These are phyloP conservation scores for Solea senegalensis DNA, from an alignment of 2,113 vertebrate species.

Conservation along the genomic window DNA sequence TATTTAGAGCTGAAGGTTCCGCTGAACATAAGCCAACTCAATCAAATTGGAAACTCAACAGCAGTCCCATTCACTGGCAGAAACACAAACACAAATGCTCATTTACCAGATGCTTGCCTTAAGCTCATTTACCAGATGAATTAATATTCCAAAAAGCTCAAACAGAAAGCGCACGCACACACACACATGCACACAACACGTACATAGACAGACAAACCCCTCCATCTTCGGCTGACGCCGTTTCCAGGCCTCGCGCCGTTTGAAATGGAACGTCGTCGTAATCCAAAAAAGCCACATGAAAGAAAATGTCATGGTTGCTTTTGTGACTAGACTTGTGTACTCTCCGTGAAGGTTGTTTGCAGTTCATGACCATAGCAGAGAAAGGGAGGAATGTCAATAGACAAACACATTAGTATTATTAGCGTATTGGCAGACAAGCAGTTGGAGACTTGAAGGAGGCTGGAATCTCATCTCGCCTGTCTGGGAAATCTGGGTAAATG, in stretches of 20 bases:
- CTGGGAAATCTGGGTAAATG: constrained; percentile 79
- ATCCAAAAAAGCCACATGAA: constrained; percentile 56
- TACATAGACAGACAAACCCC: background rate
- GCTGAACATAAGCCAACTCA: background rate
- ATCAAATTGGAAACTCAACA: constrained; percentile 41
- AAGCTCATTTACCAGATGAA: constrained; percentile 45
- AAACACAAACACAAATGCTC: constrained; percentile 30
- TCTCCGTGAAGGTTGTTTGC: constrained; percentile 55
- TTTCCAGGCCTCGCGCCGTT: constrained; percentile 24
- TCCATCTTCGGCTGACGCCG: constrained; percentile 14
- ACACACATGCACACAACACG: constrained; percentile 6
- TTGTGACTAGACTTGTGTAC: constrained; percentile 37
- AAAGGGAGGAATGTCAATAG: constrained; percentile 51
- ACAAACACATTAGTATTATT: constrained; percentile 56
- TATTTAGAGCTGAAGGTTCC: background rate
- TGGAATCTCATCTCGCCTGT: constrained; percentile 70
- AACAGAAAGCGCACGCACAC: constrained; percentile 7
- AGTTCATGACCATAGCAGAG: constrained; percentile 56
- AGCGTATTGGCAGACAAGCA: constrained; percentile 52
- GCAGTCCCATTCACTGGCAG: constrained; percentile 10
- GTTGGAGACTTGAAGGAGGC: constrained; percentile 69
- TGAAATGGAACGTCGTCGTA: constrained; percentile 58
- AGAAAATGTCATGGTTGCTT: constrained; percentile 23
- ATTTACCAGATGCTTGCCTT: constrained; percentile 6
- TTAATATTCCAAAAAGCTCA: constrained; percentile 47